Percentiles rank a stretch among this genome's conserved stretches.
These are phyloP conservation scores for Willowsia nigromaculata DNA, from an alignment of 2,888 invertebrate species.

Conservation along the genomic window DNA sequence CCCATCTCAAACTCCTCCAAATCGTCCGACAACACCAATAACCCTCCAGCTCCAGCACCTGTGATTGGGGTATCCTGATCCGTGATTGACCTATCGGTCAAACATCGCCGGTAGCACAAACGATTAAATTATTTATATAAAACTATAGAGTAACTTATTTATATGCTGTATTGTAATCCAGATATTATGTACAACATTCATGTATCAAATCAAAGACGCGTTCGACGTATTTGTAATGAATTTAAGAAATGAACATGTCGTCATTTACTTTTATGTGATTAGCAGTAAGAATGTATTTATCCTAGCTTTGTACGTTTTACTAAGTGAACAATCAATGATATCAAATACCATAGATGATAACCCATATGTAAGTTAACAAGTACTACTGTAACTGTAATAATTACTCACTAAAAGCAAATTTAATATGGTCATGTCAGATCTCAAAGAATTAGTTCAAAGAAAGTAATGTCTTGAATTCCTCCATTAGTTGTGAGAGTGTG, in stretches of 20 bases:
- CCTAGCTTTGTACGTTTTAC: conserved; percentile 66
- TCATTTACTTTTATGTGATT: conserved; percentile 72
- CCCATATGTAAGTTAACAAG: background rate
- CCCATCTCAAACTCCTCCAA: conserved; percentile 62
- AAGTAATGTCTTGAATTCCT: conserved; percentile 62
- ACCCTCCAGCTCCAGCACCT: conserved; percentile 66
- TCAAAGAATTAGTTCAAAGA: conserved; percentile 71
- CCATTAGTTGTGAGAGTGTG: background rate
- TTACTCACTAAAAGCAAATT: conserved; percentile 58
- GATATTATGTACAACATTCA: conserved; percentile 50
- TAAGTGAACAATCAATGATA: conserved; percentile 70
- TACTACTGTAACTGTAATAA: background rate
- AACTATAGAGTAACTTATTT: conserved; percentile 31
- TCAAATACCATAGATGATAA: conserved; percentile 40
- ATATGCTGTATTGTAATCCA: conserved; percentile 30
- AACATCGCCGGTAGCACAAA: conserved; percentile 70
- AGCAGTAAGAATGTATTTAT: conserved; percentile 64
- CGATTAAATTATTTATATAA: conserved; percentile 37
- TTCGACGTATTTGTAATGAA: background rate
- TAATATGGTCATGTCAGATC: conserved; percentile 73
- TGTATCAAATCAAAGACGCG: conserved; percentile 56
- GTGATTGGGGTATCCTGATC: conserved; percentile 73
- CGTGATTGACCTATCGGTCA: conserved; percentile 72
- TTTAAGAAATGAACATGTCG: conserved; percentile 28
- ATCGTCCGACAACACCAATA: conserved; percentile 51